Conservation (phyloP, 1,140 invertebrate species). For the Anastatus disparis region DNA sequence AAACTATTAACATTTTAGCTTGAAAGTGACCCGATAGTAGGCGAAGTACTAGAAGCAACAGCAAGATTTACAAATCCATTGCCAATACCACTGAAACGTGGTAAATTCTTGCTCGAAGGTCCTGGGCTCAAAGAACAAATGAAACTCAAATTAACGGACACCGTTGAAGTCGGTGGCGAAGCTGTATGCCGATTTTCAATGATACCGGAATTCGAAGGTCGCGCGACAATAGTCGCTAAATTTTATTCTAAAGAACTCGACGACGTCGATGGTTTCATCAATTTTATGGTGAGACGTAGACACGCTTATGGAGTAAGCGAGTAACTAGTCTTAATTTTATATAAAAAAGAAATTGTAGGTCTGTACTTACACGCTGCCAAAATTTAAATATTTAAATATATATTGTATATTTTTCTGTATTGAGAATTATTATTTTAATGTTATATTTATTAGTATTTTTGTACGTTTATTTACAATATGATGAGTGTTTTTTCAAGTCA, state of each 20-base stretch:
- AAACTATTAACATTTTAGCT: constrained; percentile 28
- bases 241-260: constrained; percentile 84
- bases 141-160: constrained; percentile 75
- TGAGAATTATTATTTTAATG: neutral
- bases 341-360: neutral
- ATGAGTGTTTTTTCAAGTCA: too few species aligned
- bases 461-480: too few species aligned
- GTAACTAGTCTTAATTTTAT: neutral
- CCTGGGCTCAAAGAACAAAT: constrained; percentile 79
- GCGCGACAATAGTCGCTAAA: constrained; percentile 81
- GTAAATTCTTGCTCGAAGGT: constrained; percentile 82
- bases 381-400: too few species aligned
- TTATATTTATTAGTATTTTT: neutral
- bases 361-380: neutral
- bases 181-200: constrained; percentile 78
- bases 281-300: constrained; percentile 65
- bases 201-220: constrained; percentile 76
- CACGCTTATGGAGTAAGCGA: neutral
- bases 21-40: constrained; percentile 72
- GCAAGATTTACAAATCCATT: constrained; percentile 86
- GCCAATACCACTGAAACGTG: constrained; percentile 78
- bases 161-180: constrained; percentile 72
- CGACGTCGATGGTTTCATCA: constrained; percentile 84
- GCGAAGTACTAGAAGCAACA: constrained; percentile 73
- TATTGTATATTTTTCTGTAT: neutral